A percentile compares a stretch with the other conserved stretches of the same genome.
Conservation (phyloP, 92 coral and sea anemone species). For the Plumapathes pennacea region DNA sequence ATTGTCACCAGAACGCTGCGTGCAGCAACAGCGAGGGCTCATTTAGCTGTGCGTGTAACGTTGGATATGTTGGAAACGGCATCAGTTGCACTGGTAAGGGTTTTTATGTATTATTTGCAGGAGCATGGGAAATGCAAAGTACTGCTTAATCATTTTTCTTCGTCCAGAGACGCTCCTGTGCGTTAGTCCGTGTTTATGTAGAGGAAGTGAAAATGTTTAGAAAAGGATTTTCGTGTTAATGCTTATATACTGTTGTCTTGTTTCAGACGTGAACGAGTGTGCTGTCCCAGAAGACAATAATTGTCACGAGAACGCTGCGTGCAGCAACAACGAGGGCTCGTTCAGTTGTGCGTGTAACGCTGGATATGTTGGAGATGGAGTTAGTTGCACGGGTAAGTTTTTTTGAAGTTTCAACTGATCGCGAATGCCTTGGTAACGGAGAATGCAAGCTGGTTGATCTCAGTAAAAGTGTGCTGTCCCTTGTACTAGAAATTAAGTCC, state of each 20-base stretch:
- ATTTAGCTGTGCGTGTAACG: slow-evolving; percentile 26
- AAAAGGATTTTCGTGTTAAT: not conserved
- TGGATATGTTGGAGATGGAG: slow-evolving; percentile 23
- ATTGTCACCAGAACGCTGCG: slow-evolving; percentile 8
- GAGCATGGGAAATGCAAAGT: too few relatives aligned
- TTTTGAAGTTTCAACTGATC: too few relatives aligned
- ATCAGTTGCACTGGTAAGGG: not conserved
- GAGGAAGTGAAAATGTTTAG: not conserved
- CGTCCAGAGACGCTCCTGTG: too few relatives aligned
- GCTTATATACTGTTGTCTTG: slow-evolving; percentile 1
- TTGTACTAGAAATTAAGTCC: too few relatives aligned
- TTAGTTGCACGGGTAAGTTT: slow-evolving; percentile 12
- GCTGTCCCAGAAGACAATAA: not conserved
- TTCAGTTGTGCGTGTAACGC: slow-evolving; percentile 19
- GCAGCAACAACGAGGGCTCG: slow-evolving; percentile 18
- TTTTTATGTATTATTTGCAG: too few relatives aligned
- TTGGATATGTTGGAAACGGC: slow-evolving; percentile 18
- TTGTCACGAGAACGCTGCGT: slow-evolving; percentile 19
- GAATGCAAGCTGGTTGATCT: too few relatives aligned
- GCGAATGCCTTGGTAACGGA: too few relatives aligned
- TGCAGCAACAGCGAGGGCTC: slow-evolving; percentile 46
- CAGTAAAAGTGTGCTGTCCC: too few relatives aligned
- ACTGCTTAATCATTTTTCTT: too few relatives aligned
- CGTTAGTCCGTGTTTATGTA: too few relatives aligned
- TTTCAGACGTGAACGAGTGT: slow-evolving; percentile 29